Evolutionary conservation across 2,888 invertebrate genomes (phyloP).

Genomic region (Caenorhabditis auriculariae): DNA sequence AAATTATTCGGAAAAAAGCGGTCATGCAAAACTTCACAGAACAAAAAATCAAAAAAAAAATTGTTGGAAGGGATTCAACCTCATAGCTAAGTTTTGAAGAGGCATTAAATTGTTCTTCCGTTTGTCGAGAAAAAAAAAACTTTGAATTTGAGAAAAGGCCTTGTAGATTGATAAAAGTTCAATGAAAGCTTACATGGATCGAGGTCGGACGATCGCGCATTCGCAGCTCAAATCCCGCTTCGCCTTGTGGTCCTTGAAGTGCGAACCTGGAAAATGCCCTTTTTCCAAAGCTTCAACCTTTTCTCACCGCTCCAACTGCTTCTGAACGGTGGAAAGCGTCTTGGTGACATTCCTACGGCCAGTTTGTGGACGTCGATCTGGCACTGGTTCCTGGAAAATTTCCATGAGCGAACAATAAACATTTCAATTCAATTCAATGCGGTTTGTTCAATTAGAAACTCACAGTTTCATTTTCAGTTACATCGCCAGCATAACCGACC

Average conservation of each 20-base stretch:
- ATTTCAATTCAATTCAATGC: neutral
- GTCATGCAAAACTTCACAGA: too few relatives aligned
- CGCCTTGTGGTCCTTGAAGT: constrained; percentile 27
- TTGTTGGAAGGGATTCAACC: too few relatives aligned
- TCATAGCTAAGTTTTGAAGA: too few relatives aligned
- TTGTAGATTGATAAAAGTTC: neutral
- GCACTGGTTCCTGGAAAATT: constrained; percentile 8
- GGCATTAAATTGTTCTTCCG: too few relatives aligned
- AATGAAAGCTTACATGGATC: constrained; percentile 11
- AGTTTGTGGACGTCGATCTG: constrained; percentile 1
- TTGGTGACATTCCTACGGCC: constrained; percentile 2
- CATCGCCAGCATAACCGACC: constrained; percentile 42
- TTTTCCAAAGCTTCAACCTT: too few relatives aligned
- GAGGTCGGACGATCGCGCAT: constrained; percentile 30
- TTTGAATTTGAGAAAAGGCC: too few relatives aligned
- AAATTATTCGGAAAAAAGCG: too few relatives aligned
- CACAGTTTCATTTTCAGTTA: constrained; percentile 8
- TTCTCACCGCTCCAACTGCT: constrained; percentile 12
- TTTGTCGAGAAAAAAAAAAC: too few relatives aligned
- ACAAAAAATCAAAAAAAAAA: too few relatives aligned
- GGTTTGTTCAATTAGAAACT: neutral
- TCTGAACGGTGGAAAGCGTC: constrained; percentile 11
- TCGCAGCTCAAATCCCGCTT: constrained; percentile 32
- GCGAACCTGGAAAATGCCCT: too few relatives aligned
- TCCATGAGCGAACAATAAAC: neutral